Base-by-base conservation (phyloP, 2,113 vertebrate genomes). In the human region DNA sequence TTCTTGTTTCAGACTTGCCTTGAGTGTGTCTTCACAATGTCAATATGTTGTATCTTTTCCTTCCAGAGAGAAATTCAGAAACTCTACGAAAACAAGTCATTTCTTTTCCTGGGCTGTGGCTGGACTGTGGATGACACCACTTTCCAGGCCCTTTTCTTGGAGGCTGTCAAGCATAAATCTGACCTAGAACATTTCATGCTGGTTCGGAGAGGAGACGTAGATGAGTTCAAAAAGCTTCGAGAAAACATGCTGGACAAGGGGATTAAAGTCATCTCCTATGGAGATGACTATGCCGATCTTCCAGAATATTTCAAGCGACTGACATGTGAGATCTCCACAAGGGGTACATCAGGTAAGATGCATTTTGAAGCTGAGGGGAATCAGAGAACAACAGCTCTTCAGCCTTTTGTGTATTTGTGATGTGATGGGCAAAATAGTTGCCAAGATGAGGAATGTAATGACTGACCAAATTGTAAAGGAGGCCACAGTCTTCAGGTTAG, bases 241-340 rank as follows among this genome's bases (percentile, higher is more conserved):
- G 99, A 99, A 98, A 99, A 99, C 98, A 99, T 99, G 99, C 98
- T 99, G 97, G 99, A 99, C 98, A 99, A 99, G 97, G 99, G 99
- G 89, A 99, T 99, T 94, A 99, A 99, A 97, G 99, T 99, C 89
- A 99, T 99, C 97, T 99, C 99, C 75, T 99, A 99, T 0, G 99
- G 99, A 70, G 99, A 99, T 0, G 99, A 99, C 83, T 99, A 99
- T n/a, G 66, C 98, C 0, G 99, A 99, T 96, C 97, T 99, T 97
- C 99, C 99, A 0, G 99, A 99, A 92, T 99, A 99, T 98, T 99
- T 99, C 0, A 99, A 99, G 98, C 98, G 99, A 86, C 98, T 99
- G 97, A 98, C 99, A 25, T 99, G 98, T 1, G 99, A 99, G 98
- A 99, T 99, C 85, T 99, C 99, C 98, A 99, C 72, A 9, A 98